Evolutionary conservation across 2,888 invertebrate species (phyloP).

Genomic region (Euproctis similis): DNA sequence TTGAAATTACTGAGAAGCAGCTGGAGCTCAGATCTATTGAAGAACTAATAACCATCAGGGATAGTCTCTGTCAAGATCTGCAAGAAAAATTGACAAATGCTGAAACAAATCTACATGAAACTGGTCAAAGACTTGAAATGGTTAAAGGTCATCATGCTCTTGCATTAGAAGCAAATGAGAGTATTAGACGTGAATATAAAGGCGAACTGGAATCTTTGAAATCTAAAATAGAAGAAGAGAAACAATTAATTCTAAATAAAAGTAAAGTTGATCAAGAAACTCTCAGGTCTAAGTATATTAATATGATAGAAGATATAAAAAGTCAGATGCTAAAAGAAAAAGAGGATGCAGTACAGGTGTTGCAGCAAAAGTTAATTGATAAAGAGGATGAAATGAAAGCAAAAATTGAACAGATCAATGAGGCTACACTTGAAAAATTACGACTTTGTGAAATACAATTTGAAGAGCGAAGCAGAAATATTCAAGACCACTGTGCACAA

Average conservation of each 20-base stretch:
- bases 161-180: conserved; percentile 69
- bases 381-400: conserved; percentile 65
- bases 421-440: conserved; percentile 60
- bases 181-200: conserved; percentile 67
- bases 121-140: conserved; percentile 64
- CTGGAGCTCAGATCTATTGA: conserved; percentile 57
- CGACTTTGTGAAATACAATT: conserved; percentile 66
- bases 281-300: conserved; percentile 49
- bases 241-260: conserved; percentile 48
- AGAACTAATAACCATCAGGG: conserved; percentile 60
- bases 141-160: conserved; percentile 69
- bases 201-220: conserved; percentile 60
- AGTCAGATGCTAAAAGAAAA: conserved; percentile 52
- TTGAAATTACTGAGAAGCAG: conserved; percentile 58
- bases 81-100: conserved; percentile 56
- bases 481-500: conserved; percentile 52
- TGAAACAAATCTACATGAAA: conserved; percentile 53
- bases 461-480: conserved; percentile 54
- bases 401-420: conserved; percentile 64
- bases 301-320: conserved; percentile 47
- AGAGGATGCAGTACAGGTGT: conserved; percentile 44
- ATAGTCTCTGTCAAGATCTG: conserved; percentile 62
- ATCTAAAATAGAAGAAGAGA: conserved; percentile 64
- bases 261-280: conserved; percentile 54
- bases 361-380: conserved; percentile 42